A percentile compares a stretch with the other conserved stretches of the same genome.
Conservation (phyloP, 2,113 vertebrate species). For the Tor tambroides region DNA sequence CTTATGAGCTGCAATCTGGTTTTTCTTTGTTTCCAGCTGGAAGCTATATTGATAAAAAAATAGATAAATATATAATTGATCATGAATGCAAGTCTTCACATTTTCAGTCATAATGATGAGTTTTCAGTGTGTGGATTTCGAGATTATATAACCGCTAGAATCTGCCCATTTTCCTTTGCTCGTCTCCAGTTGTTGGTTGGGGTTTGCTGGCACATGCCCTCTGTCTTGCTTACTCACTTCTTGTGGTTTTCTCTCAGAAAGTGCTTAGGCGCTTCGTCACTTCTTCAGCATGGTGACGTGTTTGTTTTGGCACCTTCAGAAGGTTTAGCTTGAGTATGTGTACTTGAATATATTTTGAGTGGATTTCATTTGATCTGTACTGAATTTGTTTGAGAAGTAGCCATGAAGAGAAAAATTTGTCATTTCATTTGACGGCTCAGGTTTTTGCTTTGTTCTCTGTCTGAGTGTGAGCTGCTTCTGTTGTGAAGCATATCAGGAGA, state of each 20-base stretch:
- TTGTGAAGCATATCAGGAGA: constrained; percentile 36
- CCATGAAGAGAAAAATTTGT: not conserved
- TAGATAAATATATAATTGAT: not conserved
- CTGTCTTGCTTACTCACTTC: not conserved
- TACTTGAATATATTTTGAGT: not conserved
- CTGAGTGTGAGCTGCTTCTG: constrained; percentile 22
- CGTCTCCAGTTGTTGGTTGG: constrained; percentile 16
- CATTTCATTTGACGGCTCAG: not conserved
- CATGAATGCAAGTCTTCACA: not conserved
- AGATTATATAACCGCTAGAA: constrained; percentile 32
- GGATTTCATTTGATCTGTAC: not conserved
- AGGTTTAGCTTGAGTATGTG: not conserved
- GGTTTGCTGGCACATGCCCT: not conserved
- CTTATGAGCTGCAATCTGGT: not conserved
- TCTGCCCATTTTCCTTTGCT: constrained; percentile 10
- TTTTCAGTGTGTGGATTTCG: constrained; percentile 31
- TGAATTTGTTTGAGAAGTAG: not conserved
- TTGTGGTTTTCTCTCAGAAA: constrained; percentile 23
- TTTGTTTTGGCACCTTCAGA: constrained; percentile 38
- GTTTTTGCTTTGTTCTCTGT: constrained; percentile 29
- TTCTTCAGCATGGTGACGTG: not conserved
- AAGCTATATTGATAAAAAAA: not conserved
- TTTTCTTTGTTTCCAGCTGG: not conserved
- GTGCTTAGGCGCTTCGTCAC: not conserved
- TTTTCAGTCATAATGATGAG: constrained; percentile 21